Conservation (phyloP, 2,888 invertebrate species). For the Lagria hirta region DNA sequence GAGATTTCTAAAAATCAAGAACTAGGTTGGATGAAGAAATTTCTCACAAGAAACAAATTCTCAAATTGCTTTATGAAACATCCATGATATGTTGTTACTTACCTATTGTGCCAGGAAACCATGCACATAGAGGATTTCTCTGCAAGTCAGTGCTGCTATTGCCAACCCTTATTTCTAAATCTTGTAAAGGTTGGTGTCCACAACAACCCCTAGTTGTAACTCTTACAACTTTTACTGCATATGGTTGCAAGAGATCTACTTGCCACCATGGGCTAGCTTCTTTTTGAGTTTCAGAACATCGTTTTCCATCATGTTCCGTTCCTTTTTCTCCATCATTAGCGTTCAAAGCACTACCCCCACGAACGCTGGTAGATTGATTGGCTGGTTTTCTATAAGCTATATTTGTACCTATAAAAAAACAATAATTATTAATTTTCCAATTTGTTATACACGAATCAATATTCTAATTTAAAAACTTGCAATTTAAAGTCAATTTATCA, state of each 20-base stretch:
- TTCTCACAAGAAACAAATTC: constrained; percentile 22
- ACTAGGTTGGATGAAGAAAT: constrained; percentile 19
- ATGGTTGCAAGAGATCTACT: constrained; percentile 81
- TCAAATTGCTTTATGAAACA: too few species aligned
- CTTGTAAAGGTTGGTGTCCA: constrained; percentile 85
- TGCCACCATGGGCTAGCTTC: constrained; percentile 94
- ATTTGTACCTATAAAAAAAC: constrained; percentile 67
- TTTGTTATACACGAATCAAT: too few species aligned
- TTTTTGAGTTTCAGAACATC: constrained; percentile 86
- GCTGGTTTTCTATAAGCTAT: constrained; percentile 84
- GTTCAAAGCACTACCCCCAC: constrained; percentile 78
- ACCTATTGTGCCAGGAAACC: constrained; percentile 90
- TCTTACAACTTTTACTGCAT: constrained; percentile 81
- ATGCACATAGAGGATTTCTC: constrained; percentile 87
- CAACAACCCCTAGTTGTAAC: constrained; percentile 84
- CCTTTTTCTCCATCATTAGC: constrained; percentile 86
- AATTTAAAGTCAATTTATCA: too few species aligned
- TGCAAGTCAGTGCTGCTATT: constrained; percentile 86
- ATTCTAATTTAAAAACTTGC: too few species aligned
- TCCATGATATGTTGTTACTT: constrained; percentile 42
- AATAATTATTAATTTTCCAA: constrained; percentile 25
- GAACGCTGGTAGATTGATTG: constrained; percentile 86
- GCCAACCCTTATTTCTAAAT: constrained; percentile 87
- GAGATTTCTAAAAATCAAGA: constrained; percentile 16
- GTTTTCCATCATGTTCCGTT: constrained; percentile 82